A percentile compares a stretch with the other conserved stretches of the same genome.
These are phyloP conservation scores for Spinus olivaceus DNA, from an alignment of 2,797 vertebrate genomes.

Conservation along the genomic window DNA sequence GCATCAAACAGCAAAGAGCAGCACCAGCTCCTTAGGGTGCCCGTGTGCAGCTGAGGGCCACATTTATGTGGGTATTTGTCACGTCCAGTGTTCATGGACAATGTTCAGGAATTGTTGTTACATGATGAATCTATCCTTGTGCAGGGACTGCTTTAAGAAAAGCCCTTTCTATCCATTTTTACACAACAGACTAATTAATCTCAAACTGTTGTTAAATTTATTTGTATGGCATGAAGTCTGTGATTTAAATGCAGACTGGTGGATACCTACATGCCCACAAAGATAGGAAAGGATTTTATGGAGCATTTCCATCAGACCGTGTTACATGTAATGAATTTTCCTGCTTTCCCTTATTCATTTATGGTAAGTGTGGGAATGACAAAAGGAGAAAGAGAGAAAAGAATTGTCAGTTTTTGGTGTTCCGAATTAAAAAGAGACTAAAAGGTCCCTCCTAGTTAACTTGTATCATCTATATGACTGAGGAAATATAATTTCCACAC, in stretches of 20 bases:
- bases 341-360: background rate
- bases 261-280: background rate
- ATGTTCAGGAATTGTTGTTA: background rate
- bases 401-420: background rate
- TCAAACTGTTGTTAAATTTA: background rate
- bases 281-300: background rate
- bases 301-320: background rate
- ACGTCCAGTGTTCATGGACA: background rate
- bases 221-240: background rate
- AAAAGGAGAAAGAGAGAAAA: background rate
- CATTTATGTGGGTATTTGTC: background rate
- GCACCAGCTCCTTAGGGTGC: background rate
- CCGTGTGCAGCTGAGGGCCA: fast-evolving
- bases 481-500: background rate
- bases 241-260: background rate
- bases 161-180: background rate
- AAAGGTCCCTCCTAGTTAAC: background rate
- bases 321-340: background rate
- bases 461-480: background rate
- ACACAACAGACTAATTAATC: background rate
- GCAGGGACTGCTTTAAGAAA: background rate
- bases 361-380: fast-evolving
- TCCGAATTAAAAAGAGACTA: background rate
- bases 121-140: background rate
- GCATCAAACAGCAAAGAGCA: fast-evolving